A percentile compares a stretch with the other conserved stretches of the same genome.
phyloP scores from a whole-genome alignment of 2,888 invertebrate species.

The Macaria liturata region DNA sequence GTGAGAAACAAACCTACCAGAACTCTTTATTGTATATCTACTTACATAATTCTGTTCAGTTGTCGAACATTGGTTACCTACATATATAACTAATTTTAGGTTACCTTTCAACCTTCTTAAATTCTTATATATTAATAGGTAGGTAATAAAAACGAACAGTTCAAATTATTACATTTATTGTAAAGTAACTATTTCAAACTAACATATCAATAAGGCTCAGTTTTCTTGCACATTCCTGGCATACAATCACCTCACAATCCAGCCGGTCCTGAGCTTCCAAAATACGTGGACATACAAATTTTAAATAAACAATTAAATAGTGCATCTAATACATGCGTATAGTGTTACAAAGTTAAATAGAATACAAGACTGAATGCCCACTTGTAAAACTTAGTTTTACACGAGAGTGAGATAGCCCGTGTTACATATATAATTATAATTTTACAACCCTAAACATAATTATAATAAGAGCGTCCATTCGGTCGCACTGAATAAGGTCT shows the following conservation, averaged over 20 bases:
- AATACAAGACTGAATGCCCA: slow-evolving; percentile 39
- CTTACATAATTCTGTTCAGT: too few relatives aligned
- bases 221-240: slow-evolving; percentile 53
- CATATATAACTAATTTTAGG: too few relatives aligned
- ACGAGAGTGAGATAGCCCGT: slow-evolving; percentile 33
- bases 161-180: slow-evolving; percentile 64
- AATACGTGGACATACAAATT: slow-evolving; percentile 72
- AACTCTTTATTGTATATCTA: too few relatives aligned
- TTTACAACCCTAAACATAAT: slow-evolving; percentile 41
- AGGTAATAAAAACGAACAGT: slow-evolving; percentile 27
- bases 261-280: slow-evolving; percentile 60
- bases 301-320: slow-evolving; percentile 64
- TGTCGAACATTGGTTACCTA: too few relatives aligned
- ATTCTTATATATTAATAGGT: neutral
- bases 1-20: too few relatives aligned
- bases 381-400: slow-evolving; percentile 46
- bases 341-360: slow-evolving; percentile 57
- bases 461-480: neutral
- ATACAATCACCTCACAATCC: slow-evolving; percentile 55
- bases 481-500: too few relatives aligned
- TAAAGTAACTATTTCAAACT: slow-evolving; percentile 71
- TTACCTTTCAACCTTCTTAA: too few relatives aligned
- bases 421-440: slow-evolving; percentile 39
- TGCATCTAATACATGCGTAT: slow-evolving; percentile 71
- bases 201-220: slow-evolving; percentile 74